A percentile compares a stretch with the other conserved stretches of the same genome.
Evolutionary conservation across 2,888 invertebrate species (phyloP).

Genomic region (Globia sparganii): DNA sequence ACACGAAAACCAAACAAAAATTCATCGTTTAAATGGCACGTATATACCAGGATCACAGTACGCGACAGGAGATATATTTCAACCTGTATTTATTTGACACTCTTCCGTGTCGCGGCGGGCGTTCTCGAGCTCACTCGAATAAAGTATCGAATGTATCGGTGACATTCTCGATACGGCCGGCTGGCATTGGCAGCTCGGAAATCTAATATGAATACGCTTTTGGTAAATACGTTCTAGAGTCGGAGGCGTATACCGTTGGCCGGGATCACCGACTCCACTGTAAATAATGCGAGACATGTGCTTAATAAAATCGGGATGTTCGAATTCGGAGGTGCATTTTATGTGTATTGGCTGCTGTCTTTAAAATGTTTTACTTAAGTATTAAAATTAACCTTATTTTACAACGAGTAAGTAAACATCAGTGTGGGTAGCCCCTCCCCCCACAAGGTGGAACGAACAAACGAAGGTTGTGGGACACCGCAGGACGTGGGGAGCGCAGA

Average conservation of each 20-base stretch:
- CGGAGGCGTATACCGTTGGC: conserved; percentile 78
- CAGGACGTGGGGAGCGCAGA: background rate
- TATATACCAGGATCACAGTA: conserved; percentile 84
- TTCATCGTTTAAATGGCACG: conserved; percentile 87
- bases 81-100: conserved; percentile 88
- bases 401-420: background rate
- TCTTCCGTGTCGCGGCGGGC: conserved; percentile 84
- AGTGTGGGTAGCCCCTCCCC: background rate
- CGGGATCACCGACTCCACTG: conserved; percentile 75
- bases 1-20: conserved; percentile 86
- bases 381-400: background rate
- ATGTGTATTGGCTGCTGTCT: conserved; percentile 52
- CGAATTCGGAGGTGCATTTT: conserved; percentile 64
- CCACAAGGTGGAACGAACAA: background rate
- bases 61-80: conserved; percentile 86
- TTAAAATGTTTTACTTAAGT: conserved; percentile 45
- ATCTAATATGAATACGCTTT: conserved; percentile 90
- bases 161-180: conserved; percentile 85
- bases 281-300: conserved; percentile 79
- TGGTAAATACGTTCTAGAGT: conserved; percentile 82
- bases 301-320: conserved; percentile 76
- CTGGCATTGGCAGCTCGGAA: conserved; percentile 85
- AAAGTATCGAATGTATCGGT: conserved; percentile 87
- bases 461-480: background rate
- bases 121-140: conserved; percentile 84